Evolutionary conservation across 1,140 invertebrate species (phyloP).

Genomic region (Drosophila sechellia): DNA sequence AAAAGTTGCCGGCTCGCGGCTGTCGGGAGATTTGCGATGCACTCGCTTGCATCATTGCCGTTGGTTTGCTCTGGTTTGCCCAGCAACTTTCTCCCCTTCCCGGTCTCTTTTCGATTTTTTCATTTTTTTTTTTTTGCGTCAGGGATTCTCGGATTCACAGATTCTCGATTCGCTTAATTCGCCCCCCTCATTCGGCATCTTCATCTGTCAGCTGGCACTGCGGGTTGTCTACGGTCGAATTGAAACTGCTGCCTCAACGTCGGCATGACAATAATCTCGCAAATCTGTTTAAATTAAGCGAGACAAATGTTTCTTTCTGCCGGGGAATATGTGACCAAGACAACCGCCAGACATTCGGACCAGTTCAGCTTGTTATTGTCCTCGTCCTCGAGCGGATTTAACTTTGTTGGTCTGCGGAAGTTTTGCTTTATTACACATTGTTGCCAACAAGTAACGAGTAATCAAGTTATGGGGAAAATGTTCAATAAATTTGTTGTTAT

Average conservation of each 20-base stretch:
- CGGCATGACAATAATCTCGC: slow-evolving; percentile 81
- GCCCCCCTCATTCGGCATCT: slow-evolving; percentile 23
- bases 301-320: slow-evolving; percentile 78
- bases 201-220: slow-evolving; percentile 62
- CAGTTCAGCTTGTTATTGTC: slow-evolving; percentile 16
- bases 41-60: slow-evolving; percentile 52
- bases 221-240: slow-evolving; percentile 58
- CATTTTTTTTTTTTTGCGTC: neutral
- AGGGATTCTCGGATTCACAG: slow-evolving; percentile 13
- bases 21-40: slow-evolving; percentile 75
- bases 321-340: slow-evolving; percentile 57
- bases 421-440: slow-evolving; percentile 30
- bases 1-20: slow-evolving; percentile 72
- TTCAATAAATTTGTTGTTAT: neutral
- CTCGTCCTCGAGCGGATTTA: slow-evolving; percentile 10
- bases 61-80: slow-evolving; percentile 18
- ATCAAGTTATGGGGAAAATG: slow-evolving; percentile 12
- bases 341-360: slow-evolving; percentile 48
- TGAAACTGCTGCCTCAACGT: slow-evolving; percentile 80
- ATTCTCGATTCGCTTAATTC: slow-evolving; percentile 50
- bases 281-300: slow-evolving; percentile 83
- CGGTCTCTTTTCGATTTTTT: no score
- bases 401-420: slow-evolving; percentile 6
- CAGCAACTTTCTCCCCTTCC: slow-evolving; percentile 40
- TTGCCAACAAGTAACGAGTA: slow-evolving; percentile 7